Evolutionary conservation across 2,888 invertebrate species (phyloP).

Genomic region (Lordiphosa andalusiaca): DNA sequence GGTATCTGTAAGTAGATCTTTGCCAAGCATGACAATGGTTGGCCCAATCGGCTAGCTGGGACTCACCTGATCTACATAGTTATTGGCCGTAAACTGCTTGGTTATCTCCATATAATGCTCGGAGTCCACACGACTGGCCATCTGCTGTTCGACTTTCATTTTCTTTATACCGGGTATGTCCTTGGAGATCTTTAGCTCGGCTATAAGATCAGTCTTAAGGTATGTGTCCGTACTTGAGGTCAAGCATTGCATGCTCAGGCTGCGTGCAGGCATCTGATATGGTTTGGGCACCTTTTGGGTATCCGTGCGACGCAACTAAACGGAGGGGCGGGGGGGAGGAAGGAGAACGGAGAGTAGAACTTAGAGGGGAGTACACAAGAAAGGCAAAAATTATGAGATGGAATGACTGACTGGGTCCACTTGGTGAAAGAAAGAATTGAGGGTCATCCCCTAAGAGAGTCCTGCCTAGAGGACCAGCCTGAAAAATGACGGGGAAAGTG

Average conservation of each 20-base stretch:
- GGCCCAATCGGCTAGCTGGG: neutral
- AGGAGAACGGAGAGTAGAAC: too few species aligned
- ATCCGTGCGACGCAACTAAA: constrained; percentile 86
- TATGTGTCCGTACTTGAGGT: constrained; percentile 86
- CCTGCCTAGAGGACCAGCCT: too few species aligned
- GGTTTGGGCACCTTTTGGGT: constrained; percentile 88
- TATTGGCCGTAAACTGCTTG: constrained; percentile 90
- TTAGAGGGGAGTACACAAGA: too few species aligned
- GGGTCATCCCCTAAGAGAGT: too few species aligned
- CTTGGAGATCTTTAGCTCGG: constrained; percentile 94
- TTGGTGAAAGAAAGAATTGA: too few species aligned
- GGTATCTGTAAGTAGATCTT: constrained; percentile 86
- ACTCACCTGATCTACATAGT: constrained; percentile 94
- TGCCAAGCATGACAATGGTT: constrained; percentile 44
- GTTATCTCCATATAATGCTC: constrained; percentile 91
- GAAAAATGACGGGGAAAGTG: too few species aligned
- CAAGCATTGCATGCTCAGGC: constrained; percentile 88
- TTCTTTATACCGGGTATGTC: constrained; percentile 97
- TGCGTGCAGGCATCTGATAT: constrained; percentile 90
- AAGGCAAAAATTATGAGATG: too few species aligned
- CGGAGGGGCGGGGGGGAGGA: neutral
- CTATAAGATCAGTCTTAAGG: constrained; percentile 92
- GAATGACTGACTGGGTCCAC: too few species aligned
- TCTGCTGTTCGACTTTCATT: constrained; percentile 92
- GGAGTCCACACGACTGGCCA: constrained; percentile 91